phyloP scores from a whole-genome alignment of 2,113 vertebrate genomes.

The Hipposideros armiger region DNA sequence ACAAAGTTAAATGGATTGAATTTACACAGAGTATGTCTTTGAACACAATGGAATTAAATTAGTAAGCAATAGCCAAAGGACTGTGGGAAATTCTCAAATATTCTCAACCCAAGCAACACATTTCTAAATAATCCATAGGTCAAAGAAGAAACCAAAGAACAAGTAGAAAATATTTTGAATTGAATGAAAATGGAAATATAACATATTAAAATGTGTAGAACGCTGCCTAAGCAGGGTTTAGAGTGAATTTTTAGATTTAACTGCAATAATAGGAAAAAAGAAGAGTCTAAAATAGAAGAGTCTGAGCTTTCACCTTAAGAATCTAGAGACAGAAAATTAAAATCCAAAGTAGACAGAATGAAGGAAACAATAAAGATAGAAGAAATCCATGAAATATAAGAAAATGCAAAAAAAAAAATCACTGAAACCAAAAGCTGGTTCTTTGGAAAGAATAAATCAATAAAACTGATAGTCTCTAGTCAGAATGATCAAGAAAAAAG shows the following conservation, averaged over 20 bases:
- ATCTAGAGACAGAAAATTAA: neutral
- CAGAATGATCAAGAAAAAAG: neutral
- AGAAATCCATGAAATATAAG: neutral
- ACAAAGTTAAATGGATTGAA: neutral
- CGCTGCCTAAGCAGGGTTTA: neutral
- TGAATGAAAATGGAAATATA: neutral
- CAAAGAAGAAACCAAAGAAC: neutral
- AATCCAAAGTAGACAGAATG: neutral
- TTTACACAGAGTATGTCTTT: neutral
- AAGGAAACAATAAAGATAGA: neutral
- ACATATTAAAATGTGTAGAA: neutral
- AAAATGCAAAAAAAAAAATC: slow-evolving; percentile 3
- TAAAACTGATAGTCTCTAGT: neutral
- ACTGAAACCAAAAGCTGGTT: neutral
- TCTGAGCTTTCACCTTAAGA: neutral
- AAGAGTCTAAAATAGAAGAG: neutral
- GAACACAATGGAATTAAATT: neutral
- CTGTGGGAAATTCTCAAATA: neutral
- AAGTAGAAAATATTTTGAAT: neutral
- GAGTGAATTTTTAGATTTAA: neutral
- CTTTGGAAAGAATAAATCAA: neutral
- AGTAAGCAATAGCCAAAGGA: neutral
- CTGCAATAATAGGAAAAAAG: neutral
- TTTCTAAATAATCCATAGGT: neutral
- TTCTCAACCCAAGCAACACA: neutral